phyloP scores from a whole-genome alignment of 2,888 invertebrate genomes.

The Drosophila atripex region DNA sequence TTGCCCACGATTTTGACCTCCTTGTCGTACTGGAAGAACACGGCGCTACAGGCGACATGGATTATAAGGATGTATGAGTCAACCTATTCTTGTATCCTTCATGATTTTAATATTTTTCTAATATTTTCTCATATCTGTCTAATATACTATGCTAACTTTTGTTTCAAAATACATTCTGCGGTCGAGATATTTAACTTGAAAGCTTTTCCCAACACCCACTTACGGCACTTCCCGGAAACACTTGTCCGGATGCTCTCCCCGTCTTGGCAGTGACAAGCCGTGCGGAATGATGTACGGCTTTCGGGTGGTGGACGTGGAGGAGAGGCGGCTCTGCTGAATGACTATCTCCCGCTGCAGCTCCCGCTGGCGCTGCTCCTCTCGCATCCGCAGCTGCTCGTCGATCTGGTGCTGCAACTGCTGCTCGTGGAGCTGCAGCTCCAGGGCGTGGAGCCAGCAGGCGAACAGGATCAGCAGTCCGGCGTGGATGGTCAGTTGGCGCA shows the following conservation, averaged over 20 bases:
- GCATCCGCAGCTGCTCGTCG: constrained; percentile 56
- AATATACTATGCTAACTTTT: too few species aligned
- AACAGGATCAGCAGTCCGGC: constrained; percentile 65
- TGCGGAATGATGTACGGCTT: constrained; percentile 71
- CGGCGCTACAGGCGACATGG: constrained; percentile 60
- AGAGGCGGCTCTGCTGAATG: constrained; percentile 55
- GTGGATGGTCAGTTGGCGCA: constrained; percentile 62
- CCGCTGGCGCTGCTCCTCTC: constrained; percentile 51
- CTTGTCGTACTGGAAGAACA: constrained; percentile 82
- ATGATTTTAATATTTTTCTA: too few species aligned
- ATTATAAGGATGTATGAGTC: not conserved
- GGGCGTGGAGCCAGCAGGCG: constrained; percentile 61
- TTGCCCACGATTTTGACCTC: constrained; percentile 84
- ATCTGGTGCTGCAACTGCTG: constrained; percentile 61
- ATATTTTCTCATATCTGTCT: too few species aligned
- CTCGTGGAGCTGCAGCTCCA: constrained; percentile 63
- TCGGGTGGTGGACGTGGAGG: constrained; percentile 77
- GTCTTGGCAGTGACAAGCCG: constrained; percentile 75
- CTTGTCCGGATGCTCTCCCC: constrained; percentile 73
- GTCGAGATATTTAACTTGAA: not conserved
- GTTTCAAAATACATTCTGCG: not conserved
- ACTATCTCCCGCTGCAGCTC: constrained; percentile 64
- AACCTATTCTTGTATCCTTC: too few species aligned
- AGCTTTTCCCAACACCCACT: constrained; percentile 5
- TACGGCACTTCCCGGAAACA: constrained; percentile 81